Base-by-base conservation (phyloP, 2,797 vertebrate species). In the Arnoldichthys spilopterus region DNA sequence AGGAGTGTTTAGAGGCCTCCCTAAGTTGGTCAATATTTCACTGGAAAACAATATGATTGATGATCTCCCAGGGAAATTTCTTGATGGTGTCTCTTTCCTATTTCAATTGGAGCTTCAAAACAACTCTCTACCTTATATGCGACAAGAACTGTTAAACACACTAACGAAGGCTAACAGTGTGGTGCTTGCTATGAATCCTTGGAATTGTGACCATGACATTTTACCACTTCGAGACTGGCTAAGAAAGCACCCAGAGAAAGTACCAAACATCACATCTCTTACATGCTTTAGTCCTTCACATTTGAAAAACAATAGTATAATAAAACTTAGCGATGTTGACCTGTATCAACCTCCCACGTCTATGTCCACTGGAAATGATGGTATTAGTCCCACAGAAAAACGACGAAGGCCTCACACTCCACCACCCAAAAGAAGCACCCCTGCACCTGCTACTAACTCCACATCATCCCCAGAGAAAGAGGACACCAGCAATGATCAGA, bases 141-240 rank as follows among this genome's bases (percentile, higher is more conserved):
- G 94, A 0, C 63, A 90, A 0, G 89, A 93, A 8, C 89, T 93
- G 88, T 94, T 99, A 15, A 86, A 94, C 0, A 88, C 90, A 0
- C 83, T 99, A 74, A 84, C 85, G 0, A 54, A 75, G 8, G 88
- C 93, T 69, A 69, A 87, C 0, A 93, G 95, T 74, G 87, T 98
- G 34, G 88, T 91, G 54, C 89, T 99, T 68, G 90, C 93, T 30
- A 91, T 94, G 84, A 99, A 99, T 74, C 96, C 95, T n/a, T 99
- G 97, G 97, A 92, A 81, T 69, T 99, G 97, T n/a, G 95, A 98
- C 69, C 32, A 82, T 6, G 87, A 88, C 53, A 97, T 98, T 79
- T 79, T 94, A 73, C 93, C 96, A 0, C 91, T 99, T 16, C 88
- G 84, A 71, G 76, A 91, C 4, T 99, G 97, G 97, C 90, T 99